These are phyloP conservation scores for Orthosia incerta DNA, from an alignment of 2,888 invertebrate species.

Conservation along the genomic window DNA sequence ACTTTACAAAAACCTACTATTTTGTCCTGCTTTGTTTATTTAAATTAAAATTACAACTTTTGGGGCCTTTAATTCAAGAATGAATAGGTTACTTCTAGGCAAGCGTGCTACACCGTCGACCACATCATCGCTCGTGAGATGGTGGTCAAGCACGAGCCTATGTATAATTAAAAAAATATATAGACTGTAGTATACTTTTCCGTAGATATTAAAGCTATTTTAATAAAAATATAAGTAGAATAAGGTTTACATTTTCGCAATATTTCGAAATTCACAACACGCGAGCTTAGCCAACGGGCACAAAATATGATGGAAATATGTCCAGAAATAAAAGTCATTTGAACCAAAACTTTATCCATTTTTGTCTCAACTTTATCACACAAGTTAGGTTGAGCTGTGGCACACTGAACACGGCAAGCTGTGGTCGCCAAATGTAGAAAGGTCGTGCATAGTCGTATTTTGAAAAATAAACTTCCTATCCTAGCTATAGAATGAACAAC, in stretches of 20 bases:
- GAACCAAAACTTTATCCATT: constrained; percentile 54
- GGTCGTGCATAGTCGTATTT: neutral
- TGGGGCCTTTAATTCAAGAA: too few relatives aligned
- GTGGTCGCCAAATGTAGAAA: neutral
- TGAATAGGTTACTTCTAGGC: too few relatives aligned
- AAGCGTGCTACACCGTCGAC: too few relatives aligned
- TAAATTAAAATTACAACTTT: too few relatives aligned
- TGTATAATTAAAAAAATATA: too few relatives aligned
- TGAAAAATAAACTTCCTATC: constrained; percentile 1
- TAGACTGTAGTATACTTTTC: neutral
- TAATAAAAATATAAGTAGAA: constrained; percentile 36
- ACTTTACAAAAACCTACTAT: too few relatives aligned
- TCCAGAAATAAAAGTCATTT: constrained; percentile 51
- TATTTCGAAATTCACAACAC: constrained; percentile 35
- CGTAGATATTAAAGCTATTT: constrained; percentile 4
- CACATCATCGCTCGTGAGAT: too few relatives aligned
- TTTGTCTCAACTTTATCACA: constrained; percentile 34
- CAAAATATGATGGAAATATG: constrained; percentile 23
- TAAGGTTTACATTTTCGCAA: constrained; percentile 6
- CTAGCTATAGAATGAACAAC: too few relatives aligned
- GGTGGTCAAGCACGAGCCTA: too few relatives aligned
- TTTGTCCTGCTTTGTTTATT: too few relatives aligned
- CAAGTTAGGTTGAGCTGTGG: constrained; percentile 13
- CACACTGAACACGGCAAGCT: constrained; percentile 10
- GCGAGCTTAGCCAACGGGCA: constrained; percentile 18